These are phyloP conservation scores for Falco berigora DNA, from an alignment of 2,797 vertebrate species.

Conservation along the genomic window DNA sequence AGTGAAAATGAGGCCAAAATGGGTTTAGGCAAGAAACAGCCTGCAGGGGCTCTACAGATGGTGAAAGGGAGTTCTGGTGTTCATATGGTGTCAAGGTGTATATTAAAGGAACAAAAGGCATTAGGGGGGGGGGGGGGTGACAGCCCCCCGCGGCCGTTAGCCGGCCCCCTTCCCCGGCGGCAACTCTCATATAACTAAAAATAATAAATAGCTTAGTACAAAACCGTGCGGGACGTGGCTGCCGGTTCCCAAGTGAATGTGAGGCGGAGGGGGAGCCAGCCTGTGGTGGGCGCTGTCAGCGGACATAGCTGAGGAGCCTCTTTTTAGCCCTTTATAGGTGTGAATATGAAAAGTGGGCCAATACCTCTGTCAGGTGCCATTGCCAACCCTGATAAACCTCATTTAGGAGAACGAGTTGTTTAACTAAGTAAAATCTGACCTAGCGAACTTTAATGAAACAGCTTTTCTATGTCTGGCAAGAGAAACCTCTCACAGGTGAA, in stretches of 20 bases:
- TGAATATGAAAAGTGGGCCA: accelerated
- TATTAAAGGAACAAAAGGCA: accelerated
- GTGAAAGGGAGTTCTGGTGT: neutral
- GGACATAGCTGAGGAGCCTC: too few species aligned
- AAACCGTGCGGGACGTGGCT: neutral
- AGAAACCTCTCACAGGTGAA: neutral
- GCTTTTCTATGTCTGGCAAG: neutral
- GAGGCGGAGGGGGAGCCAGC: neutral
- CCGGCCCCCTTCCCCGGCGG: accelerated
- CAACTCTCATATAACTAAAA: too few species aligned
- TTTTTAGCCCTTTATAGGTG: accelerated
- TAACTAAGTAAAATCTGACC: neutral
- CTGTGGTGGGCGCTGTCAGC: neutral
- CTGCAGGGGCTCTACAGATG: too few species aligned
- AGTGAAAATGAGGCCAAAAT: neutral
- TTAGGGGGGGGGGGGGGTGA: neutral
- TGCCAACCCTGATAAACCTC: neutral
- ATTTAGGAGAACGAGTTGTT: accelerated
- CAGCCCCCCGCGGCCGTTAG: neutral
- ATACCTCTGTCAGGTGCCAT: accelerated
- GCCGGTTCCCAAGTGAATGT: neutral
- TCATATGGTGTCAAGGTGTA: neutral
- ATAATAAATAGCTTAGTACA: too few species aligned
- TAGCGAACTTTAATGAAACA: neutral
- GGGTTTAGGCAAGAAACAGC: neutral